Evolutionary conservation across 2,797 vertebrate species (phyloP).

Genomic region (Neopelma chrysocephalum): DNA sequence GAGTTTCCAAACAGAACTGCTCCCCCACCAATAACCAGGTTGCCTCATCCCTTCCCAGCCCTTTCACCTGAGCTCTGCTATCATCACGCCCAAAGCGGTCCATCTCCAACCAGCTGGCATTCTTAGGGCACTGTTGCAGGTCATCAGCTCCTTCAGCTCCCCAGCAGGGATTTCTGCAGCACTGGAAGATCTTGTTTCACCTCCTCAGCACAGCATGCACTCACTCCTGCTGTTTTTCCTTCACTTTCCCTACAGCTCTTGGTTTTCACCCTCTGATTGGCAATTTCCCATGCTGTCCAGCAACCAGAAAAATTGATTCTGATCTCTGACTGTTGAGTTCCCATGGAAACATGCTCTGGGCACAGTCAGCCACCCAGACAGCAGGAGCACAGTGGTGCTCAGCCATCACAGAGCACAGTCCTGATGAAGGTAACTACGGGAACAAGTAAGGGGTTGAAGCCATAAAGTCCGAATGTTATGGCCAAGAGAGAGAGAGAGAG

Average conservation of each 20-base stretch:
- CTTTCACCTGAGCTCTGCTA: background rate
- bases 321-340: slow-evolving; percentile 77
- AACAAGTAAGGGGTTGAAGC: background rate
- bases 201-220: background rate
- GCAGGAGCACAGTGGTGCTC: too few relatives aligned
- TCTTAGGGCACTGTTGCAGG: background rate
- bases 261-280: slow-evolving; percentile 48
- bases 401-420: background rate
- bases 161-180: background rate
- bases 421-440: background rate
- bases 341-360: slow-evolving; percentile 85
- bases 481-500: background rate
- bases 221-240: background rate
- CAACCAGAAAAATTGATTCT: slow-evolving; percentile 58
- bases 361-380: slow-evolving; percentile 79
- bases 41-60: background rate
- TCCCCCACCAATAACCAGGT: background rate
- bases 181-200: background rate
- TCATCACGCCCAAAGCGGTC: fast-evolving
- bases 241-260: background rate
- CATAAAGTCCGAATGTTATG: too few relatives aligned
- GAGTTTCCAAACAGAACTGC: background rate
- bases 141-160: background rate
- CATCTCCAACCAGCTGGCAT: background rate
- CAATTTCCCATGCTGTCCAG: slow-evolving; percentile 51